phyloP scores from a whole-genome alignment of 2,888 invertebrate species.

The Ellobium chinense region DNA sequence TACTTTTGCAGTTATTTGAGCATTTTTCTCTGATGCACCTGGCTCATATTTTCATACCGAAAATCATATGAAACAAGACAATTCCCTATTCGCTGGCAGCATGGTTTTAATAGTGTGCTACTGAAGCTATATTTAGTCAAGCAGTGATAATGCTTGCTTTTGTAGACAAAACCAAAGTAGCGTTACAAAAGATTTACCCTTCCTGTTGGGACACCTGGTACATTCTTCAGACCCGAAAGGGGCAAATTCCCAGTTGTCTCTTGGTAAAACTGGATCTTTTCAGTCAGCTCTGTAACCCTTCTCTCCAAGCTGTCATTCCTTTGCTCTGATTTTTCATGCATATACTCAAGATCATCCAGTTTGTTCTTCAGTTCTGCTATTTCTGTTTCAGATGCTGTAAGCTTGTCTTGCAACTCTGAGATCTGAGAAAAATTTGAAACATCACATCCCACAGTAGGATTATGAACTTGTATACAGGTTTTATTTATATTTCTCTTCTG shows the following conservation, averaged over 20 bases:
- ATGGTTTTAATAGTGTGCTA: no score
- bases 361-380: conserved; percentile 96
- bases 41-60: no score
- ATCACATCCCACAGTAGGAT: no score
- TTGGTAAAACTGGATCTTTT: conserved; percentile 84
- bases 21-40: no score
- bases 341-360: conserved; percentile 94
- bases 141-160: no score
- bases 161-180: no score
- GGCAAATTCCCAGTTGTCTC: conserved; percentile 70
- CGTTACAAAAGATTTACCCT: conserved; percentile 62
- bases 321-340: conserved; percentile 80
- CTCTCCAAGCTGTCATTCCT: conserved; percentile 95
- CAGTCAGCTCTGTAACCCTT: conserved; percentile 94
- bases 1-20: no score
- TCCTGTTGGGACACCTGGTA: conserved; percentile 75
- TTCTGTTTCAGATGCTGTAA: conserved; percentile 92
- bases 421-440: conserved; percentile 59
- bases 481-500: no score
- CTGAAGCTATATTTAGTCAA: no score
- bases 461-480: no score
- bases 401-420: conserved; percentile 85
- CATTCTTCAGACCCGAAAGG: conserved; percentile 69
- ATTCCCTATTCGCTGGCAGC: no score
- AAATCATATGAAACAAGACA: no score